Conservation (phyloP, 2,888 invertebrate genomes). For the Keiferia lycopersicella region DNA sequence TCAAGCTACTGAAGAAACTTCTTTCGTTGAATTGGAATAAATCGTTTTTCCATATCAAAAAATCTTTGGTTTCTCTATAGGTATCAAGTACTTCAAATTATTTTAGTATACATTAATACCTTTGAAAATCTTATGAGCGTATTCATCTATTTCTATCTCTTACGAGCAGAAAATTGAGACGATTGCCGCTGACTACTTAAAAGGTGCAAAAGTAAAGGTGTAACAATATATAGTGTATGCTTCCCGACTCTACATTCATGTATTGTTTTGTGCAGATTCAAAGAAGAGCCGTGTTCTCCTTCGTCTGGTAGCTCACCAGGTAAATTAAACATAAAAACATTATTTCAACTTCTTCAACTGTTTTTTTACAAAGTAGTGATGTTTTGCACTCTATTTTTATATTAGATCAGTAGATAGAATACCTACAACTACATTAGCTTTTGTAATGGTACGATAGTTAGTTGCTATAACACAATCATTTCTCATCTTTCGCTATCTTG, state of each 20-base stretch:
- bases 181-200: neutral
- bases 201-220: neutral
- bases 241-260: neutral
- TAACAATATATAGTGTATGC: too few species aligned
- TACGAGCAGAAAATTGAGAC: too few species aligned
- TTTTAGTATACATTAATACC: too few species aligned
- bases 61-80: too few species aligned
- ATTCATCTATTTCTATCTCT: too few species aligned
- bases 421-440: neutral
- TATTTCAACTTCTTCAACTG: neutral
- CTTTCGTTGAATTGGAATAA: too few species aligned
- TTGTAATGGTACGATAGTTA: conserved; percentile 1
- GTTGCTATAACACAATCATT: neutral
- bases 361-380: neutral
- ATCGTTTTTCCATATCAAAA: too few species aligned
- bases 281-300: conserved; percentile 57
- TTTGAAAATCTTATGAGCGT: too few species aligned
- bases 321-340: conserved; percentile 31
- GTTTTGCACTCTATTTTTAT: neutral
- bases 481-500: conserved; percentile 7
- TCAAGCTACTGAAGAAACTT: too few species aligned
- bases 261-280: conserved; percentile 53
- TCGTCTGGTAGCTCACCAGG: conserved; percentile 43
- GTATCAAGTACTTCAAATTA: too few species aligned
- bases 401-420: neutral